phyloP scores from a whole-genome alignment of 2,113 vertebrate genomes.

The Suncus etruscus region DNA sequence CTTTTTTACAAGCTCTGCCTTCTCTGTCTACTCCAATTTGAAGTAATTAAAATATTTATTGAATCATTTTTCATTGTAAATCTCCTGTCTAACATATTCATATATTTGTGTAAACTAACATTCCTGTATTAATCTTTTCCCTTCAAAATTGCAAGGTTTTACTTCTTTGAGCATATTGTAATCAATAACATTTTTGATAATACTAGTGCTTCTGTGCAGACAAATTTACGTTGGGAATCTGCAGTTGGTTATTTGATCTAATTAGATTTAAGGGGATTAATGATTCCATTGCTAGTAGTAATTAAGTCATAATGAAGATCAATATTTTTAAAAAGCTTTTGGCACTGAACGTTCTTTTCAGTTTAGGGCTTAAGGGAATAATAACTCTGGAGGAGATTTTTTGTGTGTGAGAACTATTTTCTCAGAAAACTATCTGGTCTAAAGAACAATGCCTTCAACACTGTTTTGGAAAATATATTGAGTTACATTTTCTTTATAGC shows the following conservation, averaged over 20 bases:
- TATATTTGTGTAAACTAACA: neutral
- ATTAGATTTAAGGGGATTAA: slow-evolving; percentile 8
- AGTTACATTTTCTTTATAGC: neutral
- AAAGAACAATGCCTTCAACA: neutral
- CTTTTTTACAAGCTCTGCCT: neutral
- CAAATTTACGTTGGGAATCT: neutral
- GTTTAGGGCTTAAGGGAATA: neutral
- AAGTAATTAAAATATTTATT: neutral
- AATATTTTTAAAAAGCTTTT: neutral
- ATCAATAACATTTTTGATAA: slow-evolving; percentile 3
- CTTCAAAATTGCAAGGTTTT: neutral
- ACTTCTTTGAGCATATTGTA: neutral
- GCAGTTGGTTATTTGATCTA: neutral
- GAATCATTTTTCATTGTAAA: neutral
- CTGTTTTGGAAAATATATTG: neutral
- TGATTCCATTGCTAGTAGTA: neutral
- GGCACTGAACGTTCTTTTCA: neutral
- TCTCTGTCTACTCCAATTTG: neutral
- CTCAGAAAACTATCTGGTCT: neutral
- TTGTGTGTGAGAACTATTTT: neutral
- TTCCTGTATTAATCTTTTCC: neutral
- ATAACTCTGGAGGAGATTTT: neutral
- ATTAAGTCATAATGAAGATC: neutral
- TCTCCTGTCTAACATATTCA: neutral
- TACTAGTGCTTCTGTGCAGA: neutral